Evolutionary conservation across 2,797 vertebrate species (phyloP).

Genomic region (Lepidocolaptes lacrymiger): DNA sequence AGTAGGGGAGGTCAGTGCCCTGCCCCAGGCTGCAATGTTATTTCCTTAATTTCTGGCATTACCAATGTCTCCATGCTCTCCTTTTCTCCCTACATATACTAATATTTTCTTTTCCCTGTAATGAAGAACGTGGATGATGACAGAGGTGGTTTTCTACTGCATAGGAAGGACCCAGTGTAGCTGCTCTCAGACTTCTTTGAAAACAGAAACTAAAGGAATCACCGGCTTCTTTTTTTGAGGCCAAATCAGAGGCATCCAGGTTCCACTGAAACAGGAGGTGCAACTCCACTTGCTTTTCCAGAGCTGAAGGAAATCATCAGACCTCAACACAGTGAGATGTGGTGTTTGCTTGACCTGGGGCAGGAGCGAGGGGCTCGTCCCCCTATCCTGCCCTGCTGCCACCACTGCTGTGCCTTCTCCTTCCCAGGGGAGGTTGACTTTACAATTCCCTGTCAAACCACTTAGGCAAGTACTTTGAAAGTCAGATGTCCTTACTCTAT

Average conservation of each 20-base stretch:
- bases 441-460: background rate
- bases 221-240: rapidly evolving
- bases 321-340: rapidly evolving
- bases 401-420: background rate
- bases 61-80: background rate
- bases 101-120: background rate
- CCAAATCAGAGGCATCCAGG: background rate
- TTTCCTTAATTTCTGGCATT: background rate
- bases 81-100: background rate
- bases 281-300: background rate
- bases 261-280: background rate
- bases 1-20: background rate
- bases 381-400: background rate
- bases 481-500: background rate
- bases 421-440: rapidly evolving
- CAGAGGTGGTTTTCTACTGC: background rate
- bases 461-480: background rate
- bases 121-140: background rate
- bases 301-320: background rate
- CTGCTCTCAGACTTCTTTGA: background rate
- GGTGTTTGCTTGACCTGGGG: background rate
- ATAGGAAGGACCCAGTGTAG: background rate
- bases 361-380: rapidly evolving
- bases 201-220: background rate
- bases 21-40: background rate